Evolutionary conservation across 64 coral and sea anemone genomes (phyloP).

Genomic region (Stichodactyla mertensii): DNA sequence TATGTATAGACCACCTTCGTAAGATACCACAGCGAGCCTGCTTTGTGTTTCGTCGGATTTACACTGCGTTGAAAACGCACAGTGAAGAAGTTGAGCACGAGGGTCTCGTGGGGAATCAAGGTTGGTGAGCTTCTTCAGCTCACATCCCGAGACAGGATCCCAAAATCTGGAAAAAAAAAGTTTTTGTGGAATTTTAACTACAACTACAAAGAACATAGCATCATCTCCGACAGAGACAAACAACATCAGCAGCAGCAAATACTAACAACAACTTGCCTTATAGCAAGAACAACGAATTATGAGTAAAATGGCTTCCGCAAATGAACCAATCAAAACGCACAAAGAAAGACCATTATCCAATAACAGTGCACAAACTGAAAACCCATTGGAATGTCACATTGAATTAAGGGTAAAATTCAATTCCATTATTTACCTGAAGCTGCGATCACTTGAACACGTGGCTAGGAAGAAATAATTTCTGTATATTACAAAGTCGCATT

Average conservation of each 20-base stretch:
- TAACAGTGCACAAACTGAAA: too few relatives aligned
- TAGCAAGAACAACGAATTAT: too few relatives aligned
- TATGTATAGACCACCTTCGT: neutral
- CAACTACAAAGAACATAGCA: neutral
- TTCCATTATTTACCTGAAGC: slow-evolving; percentile 25
- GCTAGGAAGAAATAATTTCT: slow-evolving; percentile 17
- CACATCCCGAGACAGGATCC: slow-evolving; percentile 2
- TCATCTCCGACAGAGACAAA: neutral
- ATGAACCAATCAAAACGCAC: too few relatives aligned
- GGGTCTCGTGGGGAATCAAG: neutral
- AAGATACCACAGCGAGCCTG: neutral
- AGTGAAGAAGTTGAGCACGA: neutral
- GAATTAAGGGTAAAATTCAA: too few relatives aligned
- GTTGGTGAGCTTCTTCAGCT: slow-evolving; percentile 2
- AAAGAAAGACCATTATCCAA: too few relatives aligned
- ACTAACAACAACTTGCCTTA: neutral
- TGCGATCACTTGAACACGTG: slow-evolving; percentile 56
- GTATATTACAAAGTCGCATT: slow-evolving; percentile 32
- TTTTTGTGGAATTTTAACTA: neutral
- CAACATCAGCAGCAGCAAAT: neutral
- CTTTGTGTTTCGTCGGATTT: neutral
- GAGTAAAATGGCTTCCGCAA: too few relatives aligned
- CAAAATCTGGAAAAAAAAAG: neutral
- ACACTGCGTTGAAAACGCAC: neutral
- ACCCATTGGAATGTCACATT: too few relatives aligned